These are phyloP conservation scores for Acleris holmiana DNA, from an alignment of 2,888 invertebrate genomes.

Conservation along the genomic window DNA sequence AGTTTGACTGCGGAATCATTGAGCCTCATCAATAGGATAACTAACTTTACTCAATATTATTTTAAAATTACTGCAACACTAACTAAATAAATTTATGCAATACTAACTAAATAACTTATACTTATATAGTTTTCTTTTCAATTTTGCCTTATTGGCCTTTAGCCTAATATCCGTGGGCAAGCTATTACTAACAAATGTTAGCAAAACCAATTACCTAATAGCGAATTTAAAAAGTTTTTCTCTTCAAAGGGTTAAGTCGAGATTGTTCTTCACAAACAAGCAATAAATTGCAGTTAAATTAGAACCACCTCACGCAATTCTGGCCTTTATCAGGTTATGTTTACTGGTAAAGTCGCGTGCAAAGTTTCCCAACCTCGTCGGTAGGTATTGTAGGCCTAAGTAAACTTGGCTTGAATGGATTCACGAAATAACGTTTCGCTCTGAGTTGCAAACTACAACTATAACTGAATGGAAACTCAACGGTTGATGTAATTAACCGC, in stretches of 20 bases:
- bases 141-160: no score
- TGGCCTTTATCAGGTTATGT: slow-evolving; percentile 6
- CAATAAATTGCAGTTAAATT: slow-evolving; percentile 21
- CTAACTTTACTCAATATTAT: no score
- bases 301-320: slow-evolving; percentile 2
- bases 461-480: slow-evolving; percentile 42
- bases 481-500: slow-evolving; percentile 47
- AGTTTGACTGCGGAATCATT: no score
- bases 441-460: slow-evolving; percentile 32
- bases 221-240: slow-evolving; percentile 4
- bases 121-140: no score
- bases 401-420: slow-evolving; percentile 46
- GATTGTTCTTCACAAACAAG: slow-evolving; percentile 16
- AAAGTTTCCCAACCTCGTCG: slow-evolving; percentile 18
- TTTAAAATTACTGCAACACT: no score
- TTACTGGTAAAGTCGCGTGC: slow-evolving; percentile 25
- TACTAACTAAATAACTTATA: no score
- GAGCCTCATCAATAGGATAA: no score
- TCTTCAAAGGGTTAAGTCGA: slow-evolving; percentile 5
- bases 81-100: no score
- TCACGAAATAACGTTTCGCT: slow-evolving; percentile 46
- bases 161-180: no score
- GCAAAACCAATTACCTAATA: background rate
- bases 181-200: background rate
- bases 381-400: slow-evolving; percentile 34